Evolutionary conservation across 2,113 vertebrate species (phyloP).

Genomic region (Vicugna pacos): DNA sequence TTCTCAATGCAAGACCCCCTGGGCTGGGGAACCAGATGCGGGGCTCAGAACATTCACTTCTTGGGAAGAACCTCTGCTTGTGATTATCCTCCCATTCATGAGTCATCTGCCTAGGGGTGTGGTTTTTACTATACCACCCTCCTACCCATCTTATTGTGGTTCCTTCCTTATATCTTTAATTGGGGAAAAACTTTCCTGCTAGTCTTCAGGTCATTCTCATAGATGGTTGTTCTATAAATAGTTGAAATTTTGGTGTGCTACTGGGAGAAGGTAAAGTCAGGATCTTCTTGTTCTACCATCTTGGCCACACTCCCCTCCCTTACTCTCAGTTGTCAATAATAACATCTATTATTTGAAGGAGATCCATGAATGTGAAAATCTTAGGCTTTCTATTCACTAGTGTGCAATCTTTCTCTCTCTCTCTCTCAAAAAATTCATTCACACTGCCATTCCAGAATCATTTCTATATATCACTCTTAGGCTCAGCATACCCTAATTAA

Average conservation of each 20-base stretch:
- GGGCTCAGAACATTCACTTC: not conserved
- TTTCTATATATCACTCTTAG: not conserved
- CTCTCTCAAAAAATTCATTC: conserved; percentile 11
- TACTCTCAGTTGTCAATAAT: not conserved
- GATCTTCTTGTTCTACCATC: not conserved
- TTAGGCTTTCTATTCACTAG: not conserved
- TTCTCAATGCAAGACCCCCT: not conserved
- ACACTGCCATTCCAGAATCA: not conserved
- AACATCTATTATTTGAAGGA: not conserved
- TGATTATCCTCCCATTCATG: not conserved
- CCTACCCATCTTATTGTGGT: not conserved
- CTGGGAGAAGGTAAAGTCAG: not conserved
- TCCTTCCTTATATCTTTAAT: not conserved
- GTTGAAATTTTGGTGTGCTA: not conserved
- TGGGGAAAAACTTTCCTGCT: not conserved
- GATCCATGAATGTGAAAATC: not conserved
- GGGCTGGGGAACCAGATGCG: not conserved
- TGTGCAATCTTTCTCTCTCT: not conserved
- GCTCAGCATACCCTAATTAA: not conserved
- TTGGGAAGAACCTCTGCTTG: not conserved
- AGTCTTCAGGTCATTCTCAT: not conserved
- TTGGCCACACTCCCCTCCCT: not conserved
- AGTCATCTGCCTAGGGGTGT: not conserved
- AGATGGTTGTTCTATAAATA: not conserved
- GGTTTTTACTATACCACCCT: not conserved